Conservation (phyloP, 2,113 vertebrate species). For the Rhea pennata region DNA sequence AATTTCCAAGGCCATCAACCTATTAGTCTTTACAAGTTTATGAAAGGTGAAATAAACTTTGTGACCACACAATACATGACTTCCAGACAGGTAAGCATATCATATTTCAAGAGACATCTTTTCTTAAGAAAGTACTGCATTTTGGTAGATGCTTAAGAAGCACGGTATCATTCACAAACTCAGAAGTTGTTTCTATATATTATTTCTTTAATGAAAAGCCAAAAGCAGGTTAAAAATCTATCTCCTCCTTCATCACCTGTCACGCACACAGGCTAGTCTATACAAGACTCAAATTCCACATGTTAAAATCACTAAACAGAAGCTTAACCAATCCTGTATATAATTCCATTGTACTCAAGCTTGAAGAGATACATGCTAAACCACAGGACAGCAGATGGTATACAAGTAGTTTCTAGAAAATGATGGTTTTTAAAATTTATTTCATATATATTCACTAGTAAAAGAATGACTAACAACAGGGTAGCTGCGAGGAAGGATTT, state of each 20-base stretch:
- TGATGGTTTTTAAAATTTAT: neutral
- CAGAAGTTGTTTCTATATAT: neutral
- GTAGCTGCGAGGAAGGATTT: neutral
- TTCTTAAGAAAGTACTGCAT: neutral
- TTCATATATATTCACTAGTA: constrained; percentile 30
- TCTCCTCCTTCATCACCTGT: neutral
- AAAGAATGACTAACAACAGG: neutral
- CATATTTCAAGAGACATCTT: neutral
- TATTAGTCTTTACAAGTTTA: neutral
- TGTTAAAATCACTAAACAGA: neutral
- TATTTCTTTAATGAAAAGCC: neutral
- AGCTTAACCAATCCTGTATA: neutral
- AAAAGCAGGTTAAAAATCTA: neutral
- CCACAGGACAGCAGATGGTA: constrained; percentile 53
- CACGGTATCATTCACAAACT: neutral
- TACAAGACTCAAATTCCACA: neutral
- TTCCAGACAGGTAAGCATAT: neutral
- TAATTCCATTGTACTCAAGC: neutral
- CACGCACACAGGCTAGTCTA: fast-evolving
- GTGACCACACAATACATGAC: neutral
- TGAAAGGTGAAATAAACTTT: neutral
- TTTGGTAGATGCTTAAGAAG: neutral
- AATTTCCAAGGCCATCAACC: neutral
- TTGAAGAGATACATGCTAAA: neutral
- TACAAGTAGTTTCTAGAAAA: neutral